Percentiles rank a stretch among this genome's conserved stretches.
phyloP scores from a whole-genome alignment of 2,113 vertebrate genomes.

The Tichodroma muraria region DNA sequence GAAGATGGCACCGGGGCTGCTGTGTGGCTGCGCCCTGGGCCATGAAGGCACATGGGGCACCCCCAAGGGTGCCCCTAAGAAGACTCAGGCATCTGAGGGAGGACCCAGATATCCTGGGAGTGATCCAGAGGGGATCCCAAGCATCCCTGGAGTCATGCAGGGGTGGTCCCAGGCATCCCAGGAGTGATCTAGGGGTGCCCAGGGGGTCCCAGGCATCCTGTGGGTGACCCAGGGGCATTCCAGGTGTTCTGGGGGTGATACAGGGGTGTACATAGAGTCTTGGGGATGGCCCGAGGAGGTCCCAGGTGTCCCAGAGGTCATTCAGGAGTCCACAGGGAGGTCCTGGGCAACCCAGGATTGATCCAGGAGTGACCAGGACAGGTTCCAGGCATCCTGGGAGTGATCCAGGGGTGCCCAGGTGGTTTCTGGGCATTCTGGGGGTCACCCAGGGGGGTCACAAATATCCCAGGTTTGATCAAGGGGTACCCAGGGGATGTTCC shows the following conservation, averaged over 20 bases:
- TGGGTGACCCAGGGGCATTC: background rate
- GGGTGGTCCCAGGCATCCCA: background rate
- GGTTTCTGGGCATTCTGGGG: background rate
- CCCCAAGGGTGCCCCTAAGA: background rate
- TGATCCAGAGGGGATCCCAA: background rate
- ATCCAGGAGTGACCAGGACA: background rate
- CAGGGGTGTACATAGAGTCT: background rate
- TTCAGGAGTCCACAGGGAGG: background rate
- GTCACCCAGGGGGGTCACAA: background rate
- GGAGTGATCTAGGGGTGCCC: background rate
- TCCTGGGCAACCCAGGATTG: background rate
- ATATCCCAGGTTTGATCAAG: background rate
- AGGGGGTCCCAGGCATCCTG: background rate
- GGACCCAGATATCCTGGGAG: background rate
- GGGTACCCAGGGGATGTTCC: background rate
- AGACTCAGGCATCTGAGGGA: background rate
- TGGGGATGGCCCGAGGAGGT: background rate
- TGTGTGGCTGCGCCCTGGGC: background rate
- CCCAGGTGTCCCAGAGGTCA: background rate
- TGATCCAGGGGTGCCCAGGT: background rate
- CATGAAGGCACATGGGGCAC: constrained; percentile 50
- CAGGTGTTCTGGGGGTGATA: background rate
- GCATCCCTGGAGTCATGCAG: background rate
- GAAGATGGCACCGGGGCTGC: background rate
- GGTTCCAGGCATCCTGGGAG: background rate